Evolutionary conservation across 2,797 vertebrate species (phyloP).

Genomic region (Xenopus petersii): DNA sequence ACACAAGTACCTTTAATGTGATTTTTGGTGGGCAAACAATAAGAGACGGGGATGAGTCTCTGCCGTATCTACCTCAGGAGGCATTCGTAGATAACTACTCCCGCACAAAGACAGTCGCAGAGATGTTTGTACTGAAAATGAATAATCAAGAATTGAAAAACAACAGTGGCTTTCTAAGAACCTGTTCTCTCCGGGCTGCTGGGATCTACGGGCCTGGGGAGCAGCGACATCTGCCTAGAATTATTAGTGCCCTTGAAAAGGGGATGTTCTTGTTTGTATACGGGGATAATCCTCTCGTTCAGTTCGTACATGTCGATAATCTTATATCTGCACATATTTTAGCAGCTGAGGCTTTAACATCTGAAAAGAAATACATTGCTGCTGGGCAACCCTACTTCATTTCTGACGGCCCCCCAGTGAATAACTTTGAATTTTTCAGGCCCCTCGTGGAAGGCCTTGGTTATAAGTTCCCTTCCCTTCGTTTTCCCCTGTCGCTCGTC

Average conservation of each 20-base stretch:
- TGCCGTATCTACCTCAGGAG: conserved; percentile 88
- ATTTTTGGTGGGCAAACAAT: conserved; percentile 91
- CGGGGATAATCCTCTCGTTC: conserved; percentile 82
- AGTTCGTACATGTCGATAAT: conserved; percentile 94
- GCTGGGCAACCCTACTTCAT: conserved; percentile 93
- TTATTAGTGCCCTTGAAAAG: conserved; percentile 83
- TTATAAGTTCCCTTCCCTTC: conserved; percentile 78
- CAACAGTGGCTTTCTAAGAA: conserved; percentile 66
- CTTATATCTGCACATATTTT: conserved; percentile 82
- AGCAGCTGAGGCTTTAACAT: conserved; percentile 75
- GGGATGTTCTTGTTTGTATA: conserved; percentile 89
- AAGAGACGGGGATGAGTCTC: conserved; percentile 84
- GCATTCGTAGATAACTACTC: conserved; percentile 93
- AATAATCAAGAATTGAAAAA: conserved; percentile 64
- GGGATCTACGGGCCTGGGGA: conserved; percentile 95
- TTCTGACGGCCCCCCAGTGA: conserved; percentile 86
- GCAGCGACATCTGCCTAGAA: conserved; percentile 86
- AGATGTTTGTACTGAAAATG: conserved; percentile 83
- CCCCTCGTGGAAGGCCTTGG: conserved; percentile 90
- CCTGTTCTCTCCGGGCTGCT: conserved; percentile 85
- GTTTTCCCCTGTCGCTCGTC: conserved; percentile 78
- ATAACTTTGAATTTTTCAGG: conserved; percentile 94
- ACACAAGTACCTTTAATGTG: conserved; percentile 94
- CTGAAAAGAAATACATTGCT: conserved; percentile 65
- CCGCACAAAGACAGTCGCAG: conserved; percentile 87